These are phyloP conservation scores for Steatocranus sp. DNA, from an alignment of 2,797 vertebrate species.

Conservation along the genomic window DNA sequence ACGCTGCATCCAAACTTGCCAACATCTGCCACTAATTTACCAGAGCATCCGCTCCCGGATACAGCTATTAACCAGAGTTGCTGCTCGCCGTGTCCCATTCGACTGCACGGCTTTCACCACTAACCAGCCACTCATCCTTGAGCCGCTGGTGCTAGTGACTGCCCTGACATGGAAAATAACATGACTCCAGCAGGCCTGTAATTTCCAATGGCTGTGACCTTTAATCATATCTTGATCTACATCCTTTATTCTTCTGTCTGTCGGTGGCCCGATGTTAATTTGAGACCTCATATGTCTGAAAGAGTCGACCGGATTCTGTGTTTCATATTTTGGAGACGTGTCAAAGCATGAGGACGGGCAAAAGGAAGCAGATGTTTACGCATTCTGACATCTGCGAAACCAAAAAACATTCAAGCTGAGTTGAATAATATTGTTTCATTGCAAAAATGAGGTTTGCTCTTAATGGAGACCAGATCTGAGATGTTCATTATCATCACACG, in stretches of 20 bases:
- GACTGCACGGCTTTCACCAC: conserved; percentile 6
- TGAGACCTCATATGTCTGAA: conserved; percentile 22
- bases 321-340: not conserved
- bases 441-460: not conserved
- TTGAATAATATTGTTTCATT: not conserved
- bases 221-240: conserved; percentile 54
- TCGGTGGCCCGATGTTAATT: conserved; percentile 32
- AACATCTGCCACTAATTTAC: conserved; percentile 50
- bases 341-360: not conserved
- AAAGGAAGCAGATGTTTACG: not conserved
- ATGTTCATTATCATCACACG: not conserved
- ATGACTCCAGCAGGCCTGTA: conserved; percentile 32
- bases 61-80: conserved; percentile 23
- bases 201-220: conserved; percentile 40
- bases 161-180: conserved; percentile 30
- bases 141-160: conserved; percentile 17
- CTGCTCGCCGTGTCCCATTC: not conserved
- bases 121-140: conserved; percentile 24
- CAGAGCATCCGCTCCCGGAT: not conserved
- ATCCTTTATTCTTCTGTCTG: conserved; percentile 4
- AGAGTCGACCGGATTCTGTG: not conserved
- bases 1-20: not conserved
- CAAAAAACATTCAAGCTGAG: not conserved
- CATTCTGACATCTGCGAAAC: not conserved
- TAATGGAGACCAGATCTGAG: not conserved